A percentile compares a stretch with the other conserved stretches of the same genome.
phyloP scores from a whole-genome alignment of 2,113 vertebrate species.

The Ceyx melanurus region DNA sequence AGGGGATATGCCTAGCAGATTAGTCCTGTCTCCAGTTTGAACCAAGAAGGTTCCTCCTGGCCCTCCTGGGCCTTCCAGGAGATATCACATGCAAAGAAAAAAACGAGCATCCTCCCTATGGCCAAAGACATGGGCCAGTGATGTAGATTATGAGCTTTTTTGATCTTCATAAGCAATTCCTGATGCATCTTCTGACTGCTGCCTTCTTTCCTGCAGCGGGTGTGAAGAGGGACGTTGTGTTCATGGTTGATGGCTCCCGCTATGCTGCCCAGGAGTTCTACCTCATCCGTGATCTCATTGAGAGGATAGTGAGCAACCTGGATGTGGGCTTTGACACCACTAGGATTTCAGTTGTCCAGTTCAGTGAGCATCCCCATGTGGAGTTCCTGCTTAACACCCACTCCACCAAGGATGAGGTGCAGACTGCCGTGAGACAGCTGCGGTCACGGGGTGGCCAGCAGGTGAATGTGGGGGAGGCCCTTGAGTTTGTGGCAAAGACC shows the following conservation, averaged over 20 bases:
- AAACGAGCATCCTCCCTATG: background rate
- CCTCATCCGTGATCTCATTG: constrained; percentile 82
- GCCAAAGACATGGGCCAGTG: background rate
- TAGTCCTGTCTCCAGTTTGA: background rate
- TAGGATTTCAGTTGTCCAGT: constrained; percentile 89
- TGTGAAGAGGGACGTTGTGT: constrained; percentile 88
- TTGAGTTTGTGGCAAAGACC: constrained; percentile 85
- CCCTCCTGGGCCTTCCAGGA: background rate
- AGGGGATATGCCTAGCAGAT: background rate
- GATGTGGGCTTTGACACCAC: constrained; percentile 88
- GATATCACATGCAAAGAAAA: background rate
- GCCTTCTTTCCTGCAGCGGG: constrained; percentile 53
- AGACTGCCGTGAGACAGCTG: constrained; percentile 76
- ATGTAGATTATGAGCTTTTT: background rate
- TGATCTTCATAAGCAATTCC: background rate
- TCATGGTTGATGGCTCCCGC: constrained; percentile 90
- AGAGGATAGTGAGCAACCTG: constrained; percentile 81
- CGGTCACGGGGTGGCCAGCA: constrained; percentile 80
- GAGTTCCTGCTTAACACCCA: constrained; percentile 88
- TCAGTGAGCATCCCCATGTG: constrained; percentile 83
- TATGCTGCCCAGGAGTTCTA: constrained; percentile 78
- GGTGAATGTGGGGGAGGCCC: constrained; percentile 84
- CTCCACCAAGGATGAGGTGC: constrained; percentile 87
- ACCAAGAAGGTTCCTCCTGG: background rate
- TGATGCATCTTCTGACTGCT: background rate